Evolutionary conservation across 2,888 invertebrate genomes (phyloP), one percentile per base, ranked within the genome.

Genomic region (Pterostichus niger): DNA sequence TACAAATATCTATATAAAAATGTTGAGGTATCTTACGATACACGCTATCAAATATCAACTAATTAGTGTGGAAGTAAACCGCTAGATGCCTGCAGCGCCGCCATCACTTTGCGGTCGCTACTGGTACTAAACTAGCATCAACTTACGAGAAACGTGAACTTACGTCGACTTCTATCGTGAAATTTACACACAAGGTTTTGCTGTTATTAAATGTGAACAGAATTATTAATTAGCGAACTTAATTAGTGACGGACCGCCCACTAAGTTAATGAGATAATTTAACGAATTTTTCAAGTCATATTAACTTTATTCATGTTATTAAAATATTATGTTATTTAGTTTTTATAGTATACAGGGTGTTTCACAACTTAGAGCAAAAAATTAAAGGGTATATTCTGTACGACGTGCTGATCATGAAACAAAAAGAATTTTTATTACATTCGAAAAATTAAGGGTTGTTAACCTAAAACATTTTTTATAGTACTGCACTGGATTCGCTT

Each of bases 161-260:
- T 31, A 11, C 17, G 10, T 10, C 1, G 71, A 71, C 71, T 71
- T 71, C 10, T 10, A 46, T 6, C n/a, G 6, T 15, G 7, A 71
- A 46, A 17, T 17, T 68, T 59, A 59, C 59, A 59, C 68, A 44
- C 7, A 40, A 9, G 9, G 59, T 6, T 35, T 7, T 13, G 40
- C n/a, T 5, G 44, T 71, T 71, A 71, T 71, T 71, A 71, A 68
- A 68, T 64, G 31, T 61, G 17, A 61, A 61, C 61, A 64, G n/a
- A 35, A 35, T 46, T 71, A 71, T 46, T 71, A 71, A 71, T 71
- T 71, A 71, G 46, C 6, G 46, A 11, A 7, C 17, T 17, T 71
- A 44, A 46, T 71, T 71, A 71, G 59, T 11, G 24, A 10, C 3
- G 17, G 44, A 71, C 71, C 71, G n/a, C 71, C 71, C 71, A 71